phyloP scores from a whole-genome alignment of 2,888 invertebrate genomes.

The Ceramica pisi region DNA sequence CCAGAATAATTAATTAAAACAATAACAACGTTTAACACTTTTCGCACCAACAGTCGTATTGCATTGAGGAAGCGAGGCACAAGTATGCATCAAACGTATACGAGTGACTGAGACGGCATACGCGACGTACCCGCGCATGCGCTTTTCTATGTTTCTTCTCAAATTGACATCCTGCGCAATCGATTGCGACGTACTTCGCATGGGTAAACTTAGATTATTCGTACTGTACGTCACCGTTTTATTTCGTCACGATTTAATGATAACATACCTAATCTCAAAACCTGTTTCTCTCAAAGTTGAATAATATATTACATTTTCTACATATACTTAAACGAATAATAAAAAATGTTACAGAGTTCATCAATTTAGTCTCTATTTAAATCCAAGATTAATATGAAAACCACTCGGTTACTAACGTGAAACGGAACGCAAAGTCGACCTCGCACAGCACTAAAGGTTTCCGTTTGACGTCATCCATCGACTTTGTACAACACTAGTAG shows the following conservation, averaged over 20 bases:
- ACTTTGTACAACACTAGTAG: constrained; percentile 66
- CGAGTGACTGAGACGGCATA: too few species aligned
- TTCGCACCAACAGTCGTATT: too few species aligned
- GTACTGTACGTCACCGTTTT: not conserved
- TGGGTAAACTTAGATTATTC: too few species aligned
- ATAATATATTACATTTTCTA: not conserved
- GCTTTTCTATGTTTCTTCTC: too few species aligned
- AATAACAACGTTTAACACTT: too few species aligned
- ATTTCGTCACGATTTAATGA: not conserved
- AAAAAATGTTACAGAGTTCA: not conserved
- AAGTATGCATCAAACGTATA: too few species aligned
- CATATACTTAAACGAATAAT: not conserved
- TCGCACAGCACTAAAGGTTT: constrained; percentile 73
- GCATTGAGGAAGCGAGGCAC: too few species aligned
- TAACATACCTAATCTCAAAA: not conserved
- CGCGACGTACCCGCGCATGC: too few species aligned
- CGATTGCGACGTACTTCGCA: too few species aligned
- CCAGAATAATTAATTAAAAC: too few species aligned
- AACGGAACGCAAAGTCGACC: constrained; percentile 65
- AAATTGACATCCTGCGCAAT: too few species aligned
- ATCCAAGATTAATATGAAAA: not conserved
- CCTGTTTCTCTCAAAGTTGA: not conserved
- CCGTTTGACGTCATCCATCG: constrained; percentile 64
- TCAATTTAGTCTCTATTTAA: not conserved
- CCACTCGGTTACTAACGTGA: constrained; percentile 16